These are phyloP conservation scores for Corythornis cristatus DNA, from an alignment of 2,113 vertebrate species.

Conservation along the genomic window DNA sequence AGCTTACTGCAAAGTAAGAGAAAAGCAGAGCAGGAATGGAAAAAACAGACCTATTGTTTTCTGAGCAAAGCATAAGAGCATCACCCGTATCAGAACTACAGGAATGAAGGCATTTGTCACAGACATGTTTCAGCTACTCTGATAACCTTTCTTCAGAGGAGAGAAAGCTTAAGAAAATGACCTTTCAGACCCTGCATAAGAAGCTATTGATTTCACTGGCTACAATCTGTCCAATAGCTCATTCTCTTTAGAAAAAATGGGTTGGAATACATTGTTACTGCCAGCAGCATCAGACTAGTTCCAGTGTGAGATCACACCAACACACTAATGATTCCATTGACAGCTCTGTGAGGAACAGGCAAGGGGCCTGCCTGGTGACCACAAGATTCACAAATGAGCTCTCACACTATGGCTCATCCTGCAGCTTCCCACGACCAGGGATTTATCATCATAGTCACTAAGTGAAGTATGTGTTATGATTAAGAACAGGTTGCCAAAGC, in stretches of 20 bases:
- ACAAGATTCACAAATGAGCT: background rate
- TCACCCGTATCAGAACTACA: background rate
- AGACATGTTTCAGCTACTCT: background rate
- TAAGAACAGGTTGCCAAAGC: background rate
- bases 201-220: background rate
- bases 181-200: background rate
- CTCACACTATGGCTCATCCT: background rate
- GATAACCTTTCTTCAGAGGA: background rate
- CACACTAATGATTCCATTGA: background rate
- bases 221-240: background rate
- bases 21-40: background rate
- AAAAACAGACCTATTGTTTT: background rate
- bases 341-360: background rate
- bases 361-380: background rate
- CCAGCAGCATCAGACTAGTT: background rate
- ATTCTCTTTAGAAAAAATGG: background rate
- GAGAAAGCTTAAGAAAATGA: background rate
- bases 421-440: background rate
- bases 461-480: background rate
- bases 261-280: background rate
- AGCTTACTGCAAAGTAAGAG: background rate
- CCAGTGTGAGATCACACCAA: background rate
- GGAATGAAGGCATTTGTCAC: background rate
- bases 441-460: conserved; percentile 1
- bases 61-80: background rate